Percentiles rank a stretch among this genome's conserved stretches.
phyloP scores from a whole-genome alignment of 2,888 invertebrate species.

The Netelia virgata region DNA sequence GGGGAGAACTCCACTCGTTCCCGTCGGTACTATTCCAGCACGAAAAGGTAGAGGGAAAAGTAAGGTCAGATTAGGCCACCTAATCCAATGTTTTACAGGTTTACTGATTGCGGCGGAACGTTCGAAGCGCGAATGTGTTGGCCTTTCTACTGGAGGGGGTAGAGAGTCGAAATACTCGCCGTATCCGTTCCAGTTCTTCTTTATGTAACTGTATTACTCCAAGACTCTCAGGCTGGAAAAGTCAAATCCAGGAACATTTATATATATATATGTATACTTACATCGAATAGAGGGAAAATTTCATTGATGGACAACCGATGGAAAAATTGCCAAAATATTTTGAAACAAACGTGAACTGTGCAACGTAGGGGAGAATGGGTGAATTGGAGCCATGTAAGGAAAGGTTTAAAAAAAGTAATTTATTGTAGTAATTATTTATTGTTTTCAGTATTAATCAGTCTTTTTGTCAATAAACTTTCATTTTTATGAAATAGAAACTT shows the following conservation, averaged over 20 bases:
- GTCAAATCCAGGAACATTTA: conserved; percentile 47
- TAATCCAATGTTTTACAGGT: conserved; percentile 82
- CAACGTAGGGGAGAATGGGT: too few relatives aligned
- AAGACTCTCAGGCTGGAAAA: conserved; percentile 17
- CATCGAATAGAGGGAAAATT: neutral
- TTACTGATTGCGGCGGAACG: conserved; percentile 80
- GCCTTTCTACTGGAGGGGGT: neutral
- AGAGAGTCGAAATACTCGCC: conserved; percentile 10
- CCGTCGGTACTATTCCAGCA: conserved; percentile 7
- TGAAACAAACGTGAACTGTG: too few relatives aligned
- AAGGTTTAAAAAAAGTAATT: too few relatives aligned
- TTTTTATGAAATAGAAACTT: too few relatives aligned
- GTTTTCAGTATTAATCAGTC: too few relatives aligned
- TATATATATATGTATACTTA: neutral
- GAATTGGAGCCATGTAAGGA: too few relatives aligned
- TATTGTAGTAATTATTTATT: too few relatives aligned
- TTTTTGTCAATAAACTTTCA: too few relatives aligned
- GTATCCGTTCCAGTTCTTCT: conserved; percentile 19
- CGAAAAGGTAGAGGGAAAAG: conserved; percentile 32
- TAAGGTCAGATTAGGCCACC: conserved; percentile 76
- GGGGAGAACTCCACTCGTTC: conserved; percentile 24
- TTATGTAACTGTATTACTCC: neutral
- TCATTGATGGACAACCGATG: too few relatives aligned
- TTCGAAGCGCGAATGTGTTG: conserved; percentile 46
- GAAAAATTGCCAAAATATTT: too few relatives aligned